These are phyloP conservation scores for Dreissena rostriformis DNA, from an alignment of 1,140 invertebrate genomes.

Conservation along the genomic window DNA sequence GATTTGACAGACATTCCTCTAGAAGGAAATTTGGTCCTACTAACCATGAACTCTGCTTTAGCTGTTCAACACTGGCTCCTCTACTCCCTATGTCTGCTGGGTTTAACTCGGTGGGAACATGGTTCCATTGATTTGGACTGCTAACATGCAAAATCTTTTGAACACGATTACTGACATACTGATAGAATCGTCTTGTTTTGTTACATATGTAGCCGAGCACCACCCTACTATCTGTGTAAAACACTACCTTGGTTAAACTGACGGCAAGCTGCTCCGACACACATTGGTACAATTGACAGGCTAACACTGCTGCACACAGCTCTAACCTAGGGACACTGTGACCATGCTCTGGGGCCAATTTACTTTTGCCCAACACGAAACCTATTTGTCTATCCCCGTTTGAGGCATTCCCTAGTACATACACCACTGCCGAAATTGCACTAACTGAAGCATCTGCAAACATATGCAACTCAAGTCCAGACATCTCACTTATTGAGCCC, in stretches of 20 bases:
- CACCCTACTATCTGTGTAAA: constrained; percentile 34
- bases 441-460: constrained; percentile 54
- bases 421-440: constrained; percentile 42
- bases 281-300: constrained; percentile 31
- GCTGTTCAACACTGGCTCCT: constrained; percentile 9
- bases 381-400: neutral
- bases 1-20: no score
- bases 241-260: no score
- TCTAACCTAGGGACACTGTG: constrained; percentile 57
- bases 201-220: constrained; percentile 42
- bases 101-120: constrained; percentile 3
- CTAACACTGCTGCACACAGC: constrained; percentile 54
- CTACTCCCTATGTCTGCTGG: constrained; percentile 3
- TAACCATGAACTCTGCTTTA: constrained; percentile 12
- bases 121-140: constrained; percentile 37
- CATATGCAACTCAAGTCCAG: constrained; percentile 32
- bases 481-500: neutral
- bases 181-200: constrained; percentile 41
- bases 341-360: constrained; percentile 54
- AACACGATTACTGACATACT: constrained; percentile 45
- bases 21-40: neutral
- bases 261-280: constrained; percentile 34
- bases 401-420: neutral
- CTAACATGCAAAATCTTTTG: constrained; percentile 11
- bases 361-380: constrained; percentile 54